phyloP scores from a whole-genome alignment of 2,888 invertebrate genomes.

The Eristalis tenax region DNA sequence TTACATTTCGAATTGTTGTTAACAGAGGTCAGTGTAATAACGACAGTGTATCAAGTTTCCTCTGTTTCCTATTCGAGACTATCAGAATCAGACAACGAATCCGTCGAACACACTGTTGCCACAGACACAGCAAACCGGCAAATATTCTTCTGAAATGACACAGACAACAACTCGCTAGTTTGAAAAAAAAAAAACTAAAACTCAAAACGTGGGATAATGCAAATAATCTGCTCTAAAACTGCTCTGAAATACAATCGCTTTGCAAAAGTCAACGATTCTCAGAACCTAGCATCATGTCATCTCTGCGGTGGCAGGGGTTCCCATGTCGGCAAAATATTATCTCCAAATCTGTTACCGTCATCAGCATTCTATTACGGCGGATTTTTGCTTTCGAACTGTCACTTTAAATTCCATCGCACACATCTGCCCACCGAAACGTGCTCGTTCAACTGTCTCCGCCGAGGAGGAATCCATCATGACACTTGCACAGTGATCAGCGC shows the following conservation, averaged over 20 bases:
- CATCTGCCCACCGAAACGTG: not conserved
- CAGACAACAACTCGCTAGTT: not conserved
- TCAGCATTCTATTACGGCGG: not conserved
- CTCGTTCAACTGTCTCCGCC: not conserved
- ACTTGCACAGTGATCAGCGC: constrained; percentile 46
- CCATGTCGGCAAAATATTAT: not conserved
- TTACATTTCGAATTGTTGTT: too few relatives aligned
- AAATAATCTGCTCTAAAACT: not conserved
- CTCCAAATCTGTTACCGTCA: not conserved
- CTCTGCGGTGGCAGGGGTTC: not conserved
- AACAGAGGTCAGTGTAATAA: too few relatives aligned
- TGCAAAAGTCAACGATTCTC: not conserved
- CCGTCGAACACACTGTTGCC: too few relatives aligned
- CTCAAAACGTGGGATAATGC: not conserved
- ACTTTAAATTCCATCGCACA: not conserved
- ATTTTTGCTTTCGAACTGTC: not conserved
- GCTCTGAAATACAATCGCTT: not conserved
- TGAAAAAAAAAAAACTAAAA: too few relatives aligned
- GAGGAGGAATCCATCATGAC: constrained; percentile 25
- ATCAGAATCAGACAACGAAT: too few relatives aligned
- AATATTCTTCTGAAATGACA: not conserved
- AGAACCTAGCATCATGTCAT: not conserved
- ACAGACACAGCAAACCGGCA: too few relatives aligned
- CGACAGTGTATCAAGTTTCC: too few relatives aligned
- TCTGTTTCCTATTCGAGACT: too few relatives aligned